Evolutionary conservation across 2,888 invertebrate genomes (phyloP).

Genomic region (Drosophila kambysellisi): DNA sequence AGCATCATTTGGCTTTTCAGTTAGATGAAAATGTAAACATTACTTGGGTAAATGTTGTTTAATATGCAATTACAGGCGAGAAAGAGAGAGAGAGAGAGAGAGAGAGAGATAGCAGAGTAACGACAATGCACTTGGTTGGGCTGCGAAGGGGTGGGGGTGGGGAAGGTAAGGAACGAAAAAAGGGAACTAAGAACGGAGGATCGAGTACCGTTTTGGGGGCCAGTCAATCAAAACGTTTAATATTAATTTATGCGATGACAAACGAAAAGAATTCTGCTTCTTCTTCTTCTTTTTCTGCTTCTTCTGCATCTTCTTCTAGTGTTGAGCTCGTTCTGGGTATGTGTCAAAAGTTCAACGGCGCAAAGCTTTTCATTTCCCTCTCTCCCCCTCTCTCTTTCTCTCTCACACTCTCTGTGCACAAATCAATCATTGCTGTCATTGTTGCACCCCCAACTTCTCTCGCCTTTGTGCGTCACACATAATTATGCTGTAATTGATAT

Average conservation of each 20-base stretch:
- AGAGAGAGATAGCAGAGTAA: conserved; percentile 4
- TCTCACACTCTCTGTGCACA: conserved; percentile 49
- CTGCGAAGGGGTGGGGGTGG: neutral
- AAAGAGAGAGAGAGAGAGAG: neutral
- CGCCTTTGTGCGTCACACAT: conserved; percentile 72
- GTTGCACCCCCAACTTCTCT: conserved; percentile 11
- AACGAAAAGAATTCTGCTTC: conserved; percentile 66
- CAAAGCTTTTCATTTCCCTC: conserved; percentile 43
- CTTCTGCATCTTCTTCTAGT: conserved; percentile 2
- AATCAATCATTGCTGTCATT: conserved; percentile 77
- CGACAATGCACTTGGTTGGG: conserved; percentile 38
- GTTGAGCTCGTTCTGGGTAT: conserved; percentile 25
- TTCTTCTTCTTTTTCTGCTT: conserved; percentile 3
- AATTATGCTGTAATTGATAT: conserved; percentile 81
- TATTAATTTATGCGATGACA: conserved; percentile 77
- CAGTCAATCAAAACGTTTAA: conserved; percentile 75
- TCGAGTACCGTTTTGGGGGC: conserved; percentile 62
- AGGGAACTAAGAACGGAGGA: conserved; percentile 9
- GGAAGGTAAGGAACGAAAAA: neutral
- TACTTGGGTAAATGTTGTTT: conserved; percentile 72
- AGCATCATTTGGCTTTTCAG: conserved; percentile 46
- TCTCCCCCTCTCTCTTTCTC: conserved; percentile 21
- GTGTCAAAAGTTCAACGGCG: conserved; percentile 59
- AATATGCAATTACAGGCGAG: conserved; percentile 74
- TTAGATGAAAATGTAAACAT: conserved; percentile 61